phyloP scores from a whole-genome alignment of 1,140 invertebrate genomes.

The Eumeta japonica region DNA sequence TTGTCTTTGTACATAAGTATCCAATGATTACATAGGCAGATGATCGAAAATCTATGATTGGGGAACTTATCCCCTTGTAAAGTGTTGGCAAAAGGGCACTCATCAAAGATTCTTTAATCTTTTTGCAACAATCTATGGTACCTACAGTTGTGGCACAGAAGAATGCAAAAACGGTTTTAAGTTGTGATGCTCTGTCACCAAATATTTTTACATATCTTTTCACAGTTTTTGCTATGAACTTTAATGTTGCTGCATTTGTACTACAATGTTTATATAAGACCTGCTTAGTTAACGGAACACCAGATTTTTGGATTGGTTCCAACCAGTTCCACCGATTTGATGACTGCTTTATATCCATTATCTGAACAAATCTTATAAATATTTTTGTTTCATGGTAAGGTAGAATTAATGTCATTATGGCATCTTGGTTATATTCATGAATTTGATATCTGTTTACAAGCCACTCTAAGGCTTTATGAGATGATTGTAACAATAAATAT shows the following conservation, averaged over 20 bases:
- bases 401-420: conserved; percentile 76
- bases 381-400: conserved; percentile 90
- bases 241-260: conserved; percentile 67
- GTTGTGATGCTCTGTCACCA: conserved; percentile 56
- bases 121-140: conserved; percentile 58
- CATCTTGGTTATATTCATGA: conserved; percentile 82
- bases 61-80: conserved; percentile 66
- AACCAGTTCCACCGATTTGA: conserved; percentile 79
- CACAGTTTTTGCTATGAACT: conserved; percentile 72
- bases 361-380: conserved; percentile 81
- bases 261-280: conserved; percentile 72
- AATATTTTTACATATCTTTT: conserved; percentile 66
- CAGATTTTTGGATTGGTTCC: conserved; percentile 68
- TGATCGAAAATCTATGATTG: conserved; percentile 68
- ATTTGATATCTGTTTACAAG: conserved; percentile 84
- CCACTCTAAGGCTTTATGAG: conserved; percentile 93
- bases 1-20: conserved; percentile 65
- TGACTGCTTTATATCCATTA: conserved; percentile 64
- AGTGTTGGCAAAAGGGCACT: conserved; percentile 69
- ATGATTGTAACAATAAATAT: conserved; percentile 79
- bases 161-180: conserved; percentile 75
- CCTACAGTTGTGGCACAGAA: conserved; percentile 73
- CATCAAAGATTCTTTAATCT: conserved; percentile 68
- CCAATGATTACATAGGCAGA: conserved; percentile 73
- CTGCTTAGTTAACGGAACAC: conserved; percentile 68